These are phyloP conservation scores for Saccostrea glomerata DNA, from an alignment of 1,140 invertebrate genomes.

Conservation along the genomic window DNA sequence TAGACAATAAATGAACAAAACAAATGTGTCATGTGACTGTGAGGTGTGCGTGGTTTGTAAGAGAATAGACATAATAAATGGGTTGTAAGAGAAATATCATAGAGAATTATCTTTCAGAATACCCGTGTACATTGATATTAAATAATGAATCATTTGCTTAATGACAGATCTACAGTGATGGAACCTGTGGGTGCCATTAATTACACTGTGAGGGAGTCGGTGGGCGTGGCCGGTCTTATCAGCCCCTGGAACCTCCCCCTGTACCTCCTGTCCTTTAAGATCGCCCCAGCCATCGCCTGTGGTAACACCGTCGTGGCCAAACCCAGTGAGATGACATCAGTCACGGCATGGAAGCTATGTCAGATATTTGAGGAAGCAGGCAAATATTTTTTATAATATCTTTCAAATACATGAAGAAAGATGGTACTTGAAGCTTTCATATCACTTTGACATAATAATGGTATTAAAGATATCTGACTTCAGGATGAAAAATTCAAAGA, in stretches of 20 bases:
- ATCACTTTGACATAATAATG: too few species aligned
- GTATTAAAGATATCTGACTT: too few species aligned
- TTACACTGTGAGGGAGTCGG: constrained; percentile 81
- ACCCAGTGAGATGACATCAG: constrained; percentile 83
- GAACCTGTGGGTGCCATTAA: constrained; percentile 79
- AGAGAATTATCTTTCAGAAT: too few species aligned
- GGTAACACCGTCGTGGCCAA: constrained; percentile 84
- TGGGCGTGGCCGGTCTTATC: constrained; percentile 83
- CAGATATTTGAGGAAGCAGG: constrained; percentile 81
- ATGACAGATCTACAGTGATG: constrained; percentile 74
- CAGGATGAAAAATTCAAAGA: too few species aligned
- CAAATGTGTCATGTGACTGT: too few species aligned
- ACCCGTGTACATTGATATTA: too few species aligned
- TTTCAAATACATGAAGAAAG: too few species aligned
- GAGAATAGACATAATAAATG: too few species aligned
- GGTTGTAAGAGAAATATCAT: too few species aligned
- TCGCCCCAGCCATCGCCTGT: constrained; percentile 82
- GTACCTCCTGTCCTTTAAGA: constrained; percentile 83
- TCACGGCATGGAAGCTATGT: constrained; percentile 82
- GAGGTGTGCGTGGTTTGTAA: too few species aligned
- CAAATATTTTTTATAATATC: constrained; percentile 62
- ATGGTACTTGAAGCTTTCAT: too few species aligned
- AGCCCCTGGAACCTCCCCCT: constrained; percentile 84
- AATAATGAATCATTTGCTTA: not conserved
- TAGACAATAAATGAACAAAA: too few species aligned